Percentiles rank a stretch among this genome's conserved stretches.
These are phyloP conservation scores for Myodes glareolus DNA, from an alignment of 2,113 vertebrate genomes.

Conservation along the genomic window DNA sequence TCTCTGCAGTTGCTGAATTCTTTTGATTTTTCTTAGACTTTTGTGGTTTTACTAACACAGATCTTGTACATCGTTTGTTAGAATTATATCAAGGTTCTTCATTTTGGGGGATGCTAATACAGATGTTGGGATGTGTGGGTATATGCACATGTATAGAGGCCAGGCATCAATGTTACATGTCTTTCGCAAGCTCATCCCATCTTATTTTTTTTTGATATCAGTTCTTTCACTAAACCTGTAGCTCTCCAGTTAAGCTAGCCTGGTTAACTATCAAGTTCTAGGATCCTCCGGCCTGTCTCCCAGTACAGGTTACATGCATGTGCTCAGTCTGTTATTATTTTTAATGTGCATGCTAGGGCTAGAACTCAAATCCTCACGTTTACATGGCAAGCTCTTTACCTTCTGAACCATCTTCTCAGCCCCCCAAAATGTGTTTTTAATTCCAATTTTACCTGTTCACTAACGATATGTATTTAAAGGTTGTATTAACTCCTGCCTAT, in stretches of 20 bases:
- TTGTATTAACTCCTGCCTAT: background rate
- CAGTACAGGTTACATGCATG: background rate
- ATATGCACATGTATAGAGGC: background rate
- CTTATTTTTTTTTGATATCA: background rate
- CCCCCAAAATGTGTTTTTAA: background rate
- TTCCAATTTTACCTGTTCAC: background rate
- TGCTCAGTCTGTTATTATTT: background rate
- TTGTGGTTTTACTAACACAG: background rate
- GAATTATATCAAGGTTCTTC: conserved; percentile 11
- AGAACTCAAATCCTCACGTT: background rate
- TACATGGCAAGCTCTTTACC: background rate
- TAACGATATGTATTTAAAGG: background rate
- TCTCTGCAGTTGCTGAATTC: conserved; percentile 18
- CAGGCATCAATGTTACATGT: background rate
- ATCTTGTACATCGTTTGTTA: background rate
- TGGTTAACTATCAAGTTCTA: background rate
- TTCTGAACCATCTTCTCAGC: background rate
- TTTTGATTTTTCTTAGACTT: conserved; percentile 1
- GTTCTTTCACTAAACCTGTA: background rate
- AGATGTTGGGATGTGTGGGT: background rate
- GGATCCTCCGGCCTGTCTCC: too few relatives aligned
- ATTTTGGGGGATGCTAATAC: background rate
- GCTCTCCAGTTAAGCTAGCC: background rate
- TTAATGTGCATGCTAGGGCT: background rate
- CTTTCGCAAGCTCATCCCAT: too few relatives aligned